Evolutionary conservation across 30 jellyfish, hydroid and myxozoan genomes (phyloP), one percentile per base, ranked within the genome.

Genomic region (Nemopilema nomurai): DNA sequence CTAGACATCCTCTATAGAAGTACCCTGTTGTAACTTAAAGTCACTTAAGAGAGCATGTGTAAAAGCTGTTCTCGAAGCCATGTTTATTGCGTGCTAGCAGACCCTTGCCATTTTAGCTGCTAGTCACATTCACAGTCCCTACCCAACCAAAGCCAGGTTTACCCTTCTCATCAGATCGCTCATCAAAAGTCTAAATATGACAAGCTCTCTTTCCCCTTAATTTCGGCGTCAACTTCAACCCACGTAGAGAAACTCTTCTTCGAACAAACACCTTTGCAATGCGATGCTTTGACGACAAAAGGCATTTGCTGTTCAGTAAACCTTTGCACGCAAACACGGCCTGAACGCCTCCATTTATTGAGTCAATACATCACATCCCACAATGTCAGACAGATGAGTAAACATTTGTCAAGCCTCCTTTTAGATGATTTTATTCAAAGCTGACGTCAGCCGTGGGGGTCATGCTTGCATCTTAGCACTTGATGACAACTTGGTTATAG

Each of bases 331-430:
- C 83, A 73, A 73, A 73, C 49, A 73, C 18, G 24, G 65, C 1
- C 25, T 73, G 71, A 83, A 83, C 62, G 66, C 66, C 62, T 83
- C 71, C 80, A 84, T 83, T 72, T 70, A 23, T 8, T 26, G 62
- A 8, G 77, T 41, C 71, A 72, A 84, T 74, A 32, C 74, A 50
- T 65, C 89, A 80, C 76, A 70, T 80, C 81, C 53, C 21, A 80
- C 89, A 80, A 80, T 80, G 49, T 66, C 87, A 57, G 68, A 49
- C 93, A 84, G 87, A 84, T 63, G 18, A 8, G 68, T 49, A 62
- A 84, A 84, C 71, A 84, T 84, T 84, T 67, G 80, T 77, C 31
- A 63, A 65, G 74, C 27, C 31, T 24, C 6, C 6, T 13, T 3
- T 41, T 41, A 41, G 57, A 41, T 41, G 13, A 3, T 41, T 41